phyloP scores from a whole-genome alignment of 2,888 invertebrate species.

The Lymantria monacha region DNA sequence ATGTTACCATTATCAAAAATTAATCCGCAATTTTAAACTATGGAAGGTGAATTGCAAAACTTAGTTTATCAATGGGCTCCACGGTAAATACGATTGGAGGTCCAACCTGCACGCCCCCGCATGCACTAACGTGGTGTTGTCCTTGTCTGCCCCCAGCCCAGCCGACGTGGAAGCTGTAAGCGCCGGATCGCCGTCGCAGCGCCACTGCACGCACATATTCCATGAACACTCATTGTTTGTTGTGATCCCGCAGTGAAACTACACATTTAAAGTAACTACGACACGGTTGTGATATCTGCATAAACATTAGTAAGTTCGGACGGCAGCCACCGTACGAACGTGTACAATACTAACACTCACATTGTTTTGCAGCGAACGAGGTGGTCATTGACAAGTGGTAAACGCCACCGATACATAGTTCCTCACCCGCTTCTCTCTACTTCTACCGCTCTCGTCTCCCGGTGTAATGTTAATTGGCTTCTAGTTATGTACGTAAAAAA shows the following conservation, averaged over 20 bases:
- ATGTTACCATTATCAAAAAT: constrained; percentile 7
- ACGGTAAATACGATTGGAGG: constrained; percentile 24
- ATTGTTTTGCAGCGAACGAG: constrained; percentile 87
- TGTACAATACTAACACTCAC: constrained; percentile 66
- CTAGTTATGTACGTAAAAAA: constrained; percentile 50
- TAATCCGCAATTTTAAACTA: constrained; percentile 12
- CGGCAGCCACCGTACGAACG: constrained; percentile 62
- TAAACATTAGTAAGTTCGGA: constrained; percentile 72
- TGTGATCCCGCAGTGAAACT: constrained; percentile 82
- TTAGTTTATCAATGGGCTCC: constrained; percentile 14
- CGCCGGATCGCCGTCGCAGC: constrained; percentile 65
- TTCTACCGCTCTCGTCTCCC: constrained; percentile 71
- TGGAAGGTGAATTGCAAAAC: constrained; percentile 31
- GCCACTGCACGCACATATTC: constrained; percentile 77
- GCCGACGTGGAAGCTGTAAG: constrained; percentile 76
- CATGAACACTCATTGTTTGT: constrained; percentile 81
- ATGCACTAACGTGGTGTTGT: constrained; percentile 73
- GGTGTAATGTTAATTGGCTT: constrained; percentile 56
- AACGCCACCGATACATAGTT: constrained; percentile 76
- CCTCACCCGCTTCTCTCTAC: constrained; percentile 77
- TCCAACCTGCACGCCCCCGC: constrained; percentile 45
- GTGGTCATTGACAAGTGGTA: constrained; percentile 87
- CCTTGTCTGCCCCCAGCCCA: constrained; percentile 74
- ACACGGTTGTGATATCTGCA: constrained; percentile 78
- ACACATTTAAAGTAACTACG: constrained; percentile 70